Evolutionary conservation across 1,140 invertebrate genomes (phyloP), one percentile per base, ranked within the genome.

Genomic region (Lethocerus indicus): DNA sequence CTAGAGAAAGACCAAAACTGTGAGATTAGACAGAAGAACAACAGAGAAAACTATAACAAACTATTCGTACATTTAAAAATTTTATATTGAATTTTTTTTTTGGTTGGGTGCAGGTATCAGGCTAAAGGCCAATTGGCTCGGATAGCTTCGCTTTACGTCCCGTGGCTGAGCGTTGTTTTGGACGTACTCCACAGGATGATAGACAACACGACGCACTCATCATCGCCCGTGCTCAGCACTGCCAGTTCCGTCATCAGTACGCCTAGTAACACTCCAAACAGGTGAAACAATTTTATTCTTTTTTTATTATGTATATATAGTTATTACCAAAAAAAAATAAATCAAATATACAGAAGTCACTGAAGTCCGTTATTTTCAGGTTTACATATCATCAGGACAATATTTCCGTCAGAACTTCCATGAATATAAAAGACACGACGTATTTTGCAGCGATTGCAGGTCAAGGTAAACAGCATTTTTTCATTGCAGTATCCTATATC

Each of bases 81-180:
- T n/a, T n/a, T n/a, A n/a, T n/a, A n/a, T n/a, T n/a, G n/a, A n/a
- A n/a, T n/a, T n/a, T n/a, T n/a, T n/a, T n/a, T n/a, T n/a, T n/a
- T n/a, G n/a, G n/a, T n/a, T n/a, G n/a, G n/a, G n/a, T n/a, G n/a
- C n/a, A n/a, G n/a, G n/a, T n/a, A n/a, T n/a, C n/a, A n/a, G n/a
- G n/a, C n/a, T n/a, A n/a, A n/a, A n/a, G n/a, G 79, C 40, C 81
- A 87, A 60, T 76, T 93, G 59, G 79, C 80, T 6, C 70, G 91
- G 47, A 87, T 97, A 49, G 84, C 88, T 0, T 73, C 84, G 5
- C 70, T 96, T 28, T 96, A 96, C 61, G 74, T 92, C 36, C 93
- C 93, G 0, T 83, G 90, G 73, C 70, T 96, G 28, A 75, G 79
- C 1, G 76, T 96, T 41, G 78, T 92, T 1, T 67, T 91, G 56